phyloP scores from a whole-genome alignment of 2,888 invertebrate species.

The Thymelicus acteon region DNA sequence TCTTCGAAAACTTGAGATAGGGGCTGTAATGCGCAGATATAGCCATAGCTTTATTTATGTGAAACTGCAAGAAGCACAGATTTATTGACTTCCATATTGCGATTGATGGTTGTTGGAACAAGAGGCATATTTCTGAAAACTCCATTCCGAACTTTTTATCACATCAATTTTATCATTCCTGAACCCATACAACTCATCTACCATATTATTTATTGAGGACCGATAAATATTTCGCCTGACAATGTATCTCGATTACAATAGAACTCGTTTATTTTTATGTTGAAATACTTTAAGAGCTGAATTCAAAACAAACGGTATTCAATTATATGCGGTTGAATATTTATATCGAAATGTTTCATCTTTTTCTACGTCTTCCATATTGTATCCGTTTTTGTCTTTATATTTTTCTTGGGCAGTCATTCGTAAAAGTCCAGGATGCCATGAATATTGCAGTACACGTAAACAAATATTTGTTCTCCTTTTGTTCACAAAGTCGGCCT shows the following conservation, averaged over 20 bases:
- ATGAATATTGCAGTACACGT: slow-evolving; percentile 34
- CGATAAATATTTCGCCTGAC: slow-evolving; percentile 64
- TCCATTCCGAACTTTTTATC: slow-evolving; percentile 55
- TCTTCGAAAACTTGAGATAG: slow-evolving; percentile 63
- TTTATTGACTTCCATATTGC: slow-evolving; percentile 73
- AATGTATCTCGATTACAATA: slow-evolving; percentile 50
- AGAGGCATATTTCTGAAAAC: slow-evolving; percentile 60
- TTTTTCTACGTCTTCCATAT: slow-evolving; percentile 17
- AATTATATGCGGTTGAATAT: slow-evolving; percentile 23
- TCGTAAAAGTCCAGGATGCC: slow-evolving; percentile 33
- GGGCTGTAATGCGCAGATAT: slow-evolving; percentile 59
- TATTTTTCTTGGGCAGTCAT: slow-evolving; percentile 32
- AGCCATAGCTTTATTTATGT: slow-evolving; percentile 67
- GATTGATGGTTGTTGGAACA: slow-evolving; percentile 62
- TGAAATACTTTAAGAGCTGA: slow-evolving; percentile 49
- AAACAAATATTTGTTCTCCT: slow-evolving; percentile 34
- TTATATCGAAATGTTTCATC: slow-evolving; percentile 28
- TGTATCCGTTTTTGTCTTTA: slow-evolving; percentile 26
- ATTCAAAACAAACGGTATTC: slow-evolving; percentile 33
- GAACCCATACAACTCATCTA: slow-evolving; percentile 55
- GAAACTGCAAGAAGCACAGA: slow-evolving; percentile 64
- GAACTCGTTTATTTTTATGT: slow-evolving; percentile 58
- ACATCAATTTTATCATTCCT: slow-evolving; percentile 44
- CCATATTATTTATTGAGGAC: slow-evolving; percentile 59
- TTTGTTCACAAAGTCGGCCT: slow-evolving; percentile 28